Evolutionary conservation across 2,113 vertebrate genomes (phyloP).

Genomic region (Mellivora capensis): DNA sequence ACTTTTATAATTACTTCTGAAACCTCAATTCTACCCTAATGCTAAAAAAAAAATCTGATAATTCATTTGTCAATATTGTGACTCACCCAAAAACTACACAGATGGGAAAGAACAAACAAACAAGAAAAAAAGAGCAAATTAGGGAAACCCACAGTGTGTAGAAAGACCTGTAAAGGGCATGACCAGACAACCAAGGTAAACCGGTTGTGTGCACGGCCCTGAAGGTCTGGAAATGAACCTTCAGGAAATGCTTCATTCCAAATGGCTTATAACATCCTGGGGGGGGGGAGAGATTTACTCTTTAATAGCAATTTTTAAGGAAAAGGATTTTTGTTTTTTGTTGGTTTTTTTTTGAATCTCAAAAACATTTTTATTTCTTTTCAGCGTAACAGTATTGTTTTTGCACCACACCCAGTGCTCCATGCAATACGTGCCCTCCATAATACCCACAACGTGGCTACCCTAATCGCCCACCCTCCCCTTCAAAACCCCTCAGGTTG

Average conservation of each 20-base stretch:
- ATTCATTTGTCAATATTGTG: not conserved
- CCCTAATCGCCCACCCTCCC: too few relatives aligned
- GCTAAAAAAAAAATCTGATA: not conserved
- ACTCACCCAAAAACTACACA: not conserved
- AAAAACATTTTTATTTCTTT: too few relatives aligned
- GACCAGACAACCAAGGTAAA: not conserved
- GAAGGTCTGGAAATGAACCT: not conserved
- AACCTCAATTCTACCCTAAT: not conserved
- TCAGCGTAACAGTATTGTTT: too few relatives aligned
- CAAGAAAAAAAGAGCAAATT: not conserved
- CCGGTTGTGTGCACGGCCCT: not conserved
- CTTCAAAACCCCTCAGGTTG: too few relatives aligned
- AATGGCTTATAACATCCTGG: not conserved
- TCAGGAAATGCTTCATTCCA: not conserved
- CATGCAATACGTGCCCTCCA: too few relatives aligned
- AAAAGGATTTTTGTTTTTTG: too few relatives aligned
- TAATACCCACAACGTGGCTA: too few relatives aligned
- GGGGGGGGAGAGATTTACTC: not conserved
- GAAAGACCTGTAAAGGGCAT: not conserved
- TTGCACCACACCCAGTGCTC: too few relatives aligned
- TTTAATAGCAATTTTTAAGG: not conserved
- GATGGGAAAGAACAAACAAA: not conserved
- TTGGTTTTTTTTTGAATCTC: too few relatives aligned
- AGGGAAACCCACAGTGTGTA: not conserved
- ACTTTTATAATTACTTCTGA: not conserved